Base-by-base conservation (phyloP, 2,888 invertebrate species). In the Troides oblongomaculatus region DNA sequence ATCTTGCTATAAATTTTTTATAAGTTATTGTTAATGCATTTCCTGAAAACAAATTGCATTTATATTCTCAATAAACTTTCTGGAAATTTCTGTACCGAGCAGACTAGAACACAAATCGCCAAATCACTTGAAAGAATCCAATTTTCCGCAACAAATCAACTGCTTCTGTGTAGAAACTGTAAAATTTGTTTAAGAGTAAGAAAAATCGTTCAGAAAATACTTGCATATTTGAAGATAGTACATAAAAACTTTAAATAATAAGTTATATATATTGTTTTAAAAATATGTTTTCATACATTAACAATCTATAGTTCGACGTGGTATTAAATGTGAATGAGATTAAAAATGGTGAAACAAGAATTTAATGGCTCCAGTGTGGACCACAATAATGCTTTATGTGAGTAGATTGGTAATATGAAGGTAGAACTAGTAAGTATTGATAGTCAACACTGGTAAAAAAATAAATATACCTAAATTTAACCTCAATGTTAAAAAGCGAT, bases 121-220 rank as follows among this genome's bases (percentile, higher is more conserved):
- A 66, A 66, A 66, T 66, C 61, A 56, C 56, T 66, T 39, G 66
- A 43, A 62, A 62, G 56, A 66, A 66, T 62, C 56, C 39, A 62
- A 66, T 62, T 66, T 66, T 62, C 61, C 66, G 61, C 62, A 56
- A 56, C 53, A 25, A 56, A 30, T 66, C 62, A 62, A 56, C 61
- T 56, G 62, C 56, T 43, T 61, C 39, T 61, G 43, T 30, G 53
- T 62, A 61, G 18, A 18, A 39, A 62, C 56, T 66, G 53, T 18
- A 39, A 53, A 66, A 21, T 66, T 62, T 62, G 53, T 62, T 66
- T 56, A 23, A 23, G 66, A 43, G 5, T 18, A 2, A 50, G 23
- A 56, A 39, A 60, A 50, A 60, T 21, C 18, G 18, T 17, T 50
- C 50, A 50, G 50, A 50, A 14, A 50, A 50, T 50, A 50, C 30